phyloP scores from a whole-genome alignment of 2,113 vertebrate genomes.

The Ibidorhyncha struthersii region DNA sequence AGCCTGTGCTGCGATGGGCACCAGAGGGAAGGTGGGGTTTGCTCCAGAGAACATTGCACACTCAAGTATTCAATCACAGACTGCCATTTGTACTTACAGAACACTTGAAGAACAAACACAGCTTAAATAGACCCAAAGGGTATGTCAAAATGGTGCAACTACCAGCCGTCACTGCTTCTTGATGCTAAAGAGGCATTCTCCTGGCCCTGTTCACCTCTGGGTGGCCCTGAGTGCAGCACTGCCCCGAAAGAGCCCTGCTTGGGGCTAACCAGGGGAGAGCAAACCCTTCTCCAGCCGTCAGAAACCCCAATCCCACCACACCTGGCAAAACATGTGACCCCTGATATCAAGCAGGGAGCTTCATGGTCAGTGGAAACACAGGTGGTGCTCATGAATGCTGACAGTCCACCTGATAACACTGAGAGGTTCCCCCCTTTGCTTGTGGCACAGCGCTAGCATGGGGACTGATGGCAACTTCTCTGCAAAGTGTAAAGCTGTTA shows the following conservation, averaged over 20 bases:
- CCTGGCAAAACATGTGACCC: not conserved
- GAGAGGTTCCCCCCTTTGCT: not conserved
- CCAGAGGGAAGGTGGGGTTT: not conserved
- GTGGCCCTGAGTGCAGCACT: not conserved
- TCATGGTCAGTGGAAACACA: not conserved
- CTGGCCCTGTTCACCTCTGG: not conserved
- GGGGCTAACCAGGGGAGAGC: not conserved
- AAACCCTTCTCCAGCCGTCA: not conserved
- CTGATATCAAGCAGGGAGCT: not conserved
- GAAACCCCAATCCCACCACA: not conserved
- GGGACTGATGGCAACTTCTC: not conserved
- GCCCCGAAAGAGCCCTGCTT: not conserved
- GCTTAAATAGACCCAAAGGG: not conserved
- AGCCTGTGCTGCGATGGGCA: accelerated
- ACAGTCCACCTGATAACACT: accelerated
- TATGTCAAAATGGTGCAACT: not conserved
- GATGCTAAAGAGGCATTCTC: not conserved
- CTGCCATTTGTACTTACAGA: not conserved
- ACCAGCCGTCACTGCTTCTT: not conserved
- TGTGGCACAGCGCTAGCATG: not conserved
- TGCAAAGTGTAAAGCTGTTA: not conserved
- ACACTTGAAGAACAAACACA: not conserved
- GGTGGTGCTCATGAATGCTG: not conserved
- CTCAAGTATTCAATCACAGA: not conserved
- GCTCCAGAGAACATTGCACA: not conserved